These are phyloP conservation scores for Diabrotica virgifera DNA, from an alignment of 1,140 invertebrate species.

Conservation along the genomic window DNA sequence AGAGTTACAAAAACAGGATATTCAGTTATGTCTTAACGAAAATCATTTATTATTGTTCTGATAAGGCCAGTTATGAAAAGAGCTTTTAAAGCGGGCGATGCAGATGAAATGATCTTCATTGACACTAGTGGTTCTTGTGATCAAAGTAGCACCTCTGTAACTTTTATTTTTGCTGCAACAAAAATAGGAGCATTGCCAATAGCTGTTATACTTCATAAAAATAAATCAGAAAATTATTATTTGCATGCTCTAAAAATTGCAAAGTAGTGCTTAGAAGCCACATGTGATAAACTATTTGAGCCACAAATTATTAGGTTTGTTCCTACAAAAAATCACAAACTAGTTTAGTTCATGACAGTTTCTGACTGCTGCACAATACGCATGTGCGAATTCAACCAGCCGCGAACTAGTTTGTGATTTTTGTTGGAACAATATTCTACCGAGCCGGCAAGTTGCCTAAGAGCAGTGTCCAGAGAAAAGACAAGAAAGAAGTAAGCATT, in stretches of 20 bases:
- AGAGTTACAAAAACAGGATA: slow-evolving; percentile 5
- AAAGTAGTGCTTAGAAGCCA: slow-evolving; percentile 5
- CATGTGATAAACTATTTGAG: slow-evolving; percentile 3
- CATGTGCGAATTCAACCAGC: too few species aligned
- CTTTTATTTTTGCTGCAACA: slow-evolving; percentile 19
- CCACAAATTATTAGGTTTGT: slow-evolving; percentile 13
- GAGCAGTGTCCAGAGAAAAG: too few species aligned
- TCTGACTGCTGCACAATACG: too few species aligned
- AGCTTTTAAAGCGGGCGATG: slow-evolving; percentile 6
- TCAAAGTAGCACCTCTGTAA: slow-evolving; percentile 22
- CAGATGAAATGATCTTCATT: slow-evolving; percentile 20
- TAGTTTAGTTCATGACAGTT: too few species aligned
- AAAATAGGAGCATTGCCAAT: slow-evolving; percentile 5
- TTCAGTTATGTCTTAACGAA: slow-evolving; percentile 1
- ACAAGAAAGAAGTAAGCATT: too few species aligned
- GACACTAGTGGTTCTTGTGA: slow-evolving; percentile 25
- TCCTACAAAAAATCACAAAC: too few species aligned
- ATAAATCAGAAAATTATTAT: slow-evolving; percentile 8
- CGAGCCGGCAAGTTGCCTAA: too few species aligned
- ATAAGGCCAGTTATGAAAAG: slow-evolving; percentile 14
- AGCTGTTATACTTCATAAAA: slow-evolving; percentile 10
- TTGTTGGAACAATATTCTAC: too few species aligned
- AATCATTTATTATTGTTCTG: slow-evolving; percentile 14
- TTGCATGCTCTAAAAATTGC: neutral
- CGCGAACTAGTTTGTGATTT: too few species aligned